Conservation (phyloP, 2,888 invertebrate genomes). For the Pandemis heparana region DNA sequence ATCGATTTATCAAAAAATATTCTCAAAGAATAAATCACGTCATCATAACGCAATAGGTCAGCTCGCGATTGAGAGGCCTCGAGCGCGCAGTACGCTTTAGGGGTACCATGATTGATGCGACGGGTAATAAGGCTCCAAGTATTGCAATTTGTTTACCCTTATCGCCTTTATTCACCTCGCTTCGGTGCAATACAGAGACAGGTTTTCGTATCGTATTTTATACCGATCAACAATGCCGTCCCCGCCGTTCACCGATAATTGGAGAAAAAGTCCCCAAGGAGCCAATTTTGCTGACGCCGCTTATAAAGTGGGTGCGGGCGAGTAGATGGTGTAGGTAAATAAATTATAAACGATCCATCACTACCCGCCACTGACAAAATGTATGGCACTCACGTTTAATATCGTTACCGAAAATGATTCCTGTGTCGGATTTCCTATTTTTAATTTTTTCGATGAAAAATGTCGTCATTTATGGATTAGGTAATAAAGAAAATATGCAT, state of each 20-base stretch:
- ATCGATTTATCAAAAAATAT: slow-evolving; percentile 17
- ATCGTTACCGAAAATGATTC: slow-evolving; percentile 33
- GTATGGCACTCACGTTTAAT: slow-evolving; percentile 33
- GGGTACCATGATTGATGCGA: slow-evolving; percentile 83
- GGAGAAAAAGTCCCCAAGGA: slow-evolving; percentile 79
- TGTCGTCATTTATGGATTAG: not conserved
- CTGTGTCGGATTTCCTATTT: slow-evolving; percentile 13
- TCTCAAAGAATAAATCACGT: slow-evolving; percentile 18
- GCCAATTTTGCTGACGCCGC: slow-evolving; percentile 75
- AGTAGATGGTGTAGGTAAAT: slow-evolving; percentile 59
- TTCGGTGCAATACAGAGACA: slow-evolving; percentile 64
- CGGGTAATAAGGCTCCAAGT: slow-evolving; percentile 83
- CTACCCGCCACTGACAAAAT: slow-evolving; percentile 59
- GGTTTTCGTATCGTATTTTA: slow-evolving; percentile 76
- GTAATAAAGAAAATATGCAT: not conserved
- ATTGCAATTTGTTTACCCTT: slow-evolving; percentile 85
- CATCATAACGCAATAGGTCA: slow-evolving; percentile 53
- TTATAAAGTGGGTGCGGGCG: slow-evolving; percentile 56
- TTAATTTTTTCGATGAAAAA: not conserved
- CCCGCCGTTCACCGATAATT: slow-evolving; percentile 75
- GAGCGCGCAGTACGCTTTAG: slow-evolving; percentile 67
- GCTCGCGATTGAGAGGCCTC: slow-evolving; percentile 55
- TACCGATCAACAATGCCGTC: slow-evolving; percentile 77
- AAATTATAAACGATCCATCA: slow-evolving; percentile 75
- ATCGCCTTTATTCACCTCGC: slow-evolving; percentile 69